Percentiles rank a stretch among this genome's conserved stretches.
Evolutionary conservation across 2,113 vertebrate genomes (phyloP).

Genomic region (Ia io): DNA sequence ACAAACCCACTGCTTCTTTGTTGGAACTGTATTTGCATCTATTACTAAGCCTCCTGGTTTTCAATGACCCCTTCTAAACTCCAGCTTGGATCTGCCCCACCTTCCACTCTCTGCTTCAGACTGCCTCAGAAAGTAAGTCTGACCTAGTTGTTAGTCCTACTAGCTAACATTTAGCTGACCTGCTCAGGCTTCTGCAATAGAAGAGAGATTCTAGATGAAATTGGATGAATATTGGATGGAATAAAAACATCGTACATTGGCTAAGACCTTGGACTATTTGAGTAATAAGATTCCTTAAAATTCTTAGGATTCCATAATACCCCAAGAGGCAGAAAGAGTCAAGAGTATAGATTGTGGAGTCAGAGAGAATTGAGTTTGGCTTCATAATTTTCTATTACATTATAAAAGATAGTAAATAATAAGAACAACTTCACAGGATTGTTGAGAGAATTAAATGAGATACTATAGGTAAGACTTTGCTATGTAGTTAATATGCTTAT

Average conservation of each 20-base stretch:
- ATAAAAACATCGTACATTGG: neutral
- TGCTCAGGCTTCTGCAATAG: neutral
- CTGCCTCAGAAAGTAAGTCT: neutral
- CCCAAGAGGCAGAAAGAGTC: neutral
- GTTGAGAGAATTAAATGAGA: conserved; percentile 5
- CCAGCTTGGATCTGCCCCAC: neutral
- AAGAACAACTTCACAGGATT: neutral
- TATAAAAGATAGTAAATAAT: neutral
- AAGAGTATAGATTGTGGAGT: neutral
- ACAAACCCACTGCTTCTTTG: neutral
- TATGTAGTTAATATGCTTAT: neutral
- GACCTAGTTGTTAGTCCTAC: neutral
- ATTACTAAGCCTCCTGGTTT: neutral
- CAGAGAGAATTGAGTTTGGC: neutral
- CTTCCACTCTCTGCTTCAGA: neutral
- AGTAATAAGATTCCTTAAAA: neutral
- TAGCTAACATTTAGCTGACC: neutral
- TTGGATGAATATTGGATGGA: neutral
- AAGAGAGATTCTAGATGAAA: neutral
- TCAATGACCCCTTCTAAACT: neutral
- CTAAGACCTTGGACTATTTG: neutral
- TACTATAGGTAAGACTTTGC: neutral
- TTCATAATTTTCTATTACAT: neutral
- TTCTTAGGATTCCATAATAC: neutral
- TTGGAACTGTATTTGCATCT: conserved; percentile 17